These are phyloP conservation scores for Otocyon megalotis DNA, from an alignment of 2,113 vertebrate genomes.

Conservation along the genomic window DNA sequence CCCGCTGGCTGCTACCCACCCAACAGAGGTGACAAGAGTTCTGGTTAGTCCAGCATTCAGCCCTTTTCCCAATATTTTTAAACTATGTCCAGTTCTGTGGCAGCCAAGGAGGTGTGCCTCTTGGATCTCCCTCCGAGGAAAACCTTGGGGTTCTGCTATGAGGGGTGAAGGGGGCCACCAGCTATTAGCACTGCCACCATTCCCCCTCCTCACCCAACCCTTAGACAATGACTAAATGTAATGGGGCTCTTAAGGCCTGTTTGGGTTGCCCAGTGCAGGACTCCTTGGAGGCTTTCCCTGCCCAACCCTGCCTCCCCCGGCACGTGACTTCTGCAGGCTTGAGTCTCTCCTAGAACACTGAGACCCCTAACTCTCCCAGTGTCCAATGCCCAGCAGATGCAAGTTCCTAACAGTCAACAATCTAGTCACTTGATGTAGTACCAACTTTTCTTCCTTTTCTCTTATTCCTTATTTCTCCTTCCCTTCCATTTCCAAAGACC, in stretches of 20 bases:
- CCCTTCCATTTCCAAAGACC: background rate
- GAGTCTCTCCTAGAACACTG: background rate
- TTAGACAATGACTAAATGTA: background rate
- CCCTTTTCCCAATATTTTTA: background rate
- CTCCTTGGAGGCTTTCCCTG: background rate
- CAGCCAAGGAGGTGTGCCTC: background rate
- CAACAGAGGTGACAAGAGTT: background rate
- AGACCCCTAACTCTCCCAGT: background rate
- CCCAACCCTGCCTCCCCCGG: background rate
- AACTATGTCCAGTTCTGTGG: background rate
- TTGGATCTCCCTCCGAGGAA: background rate
- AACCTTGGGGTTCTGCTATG: background rate
- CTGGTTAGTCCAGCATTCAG: background rate
- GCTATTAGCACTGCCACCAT: background rate
- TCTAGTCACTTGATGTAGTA: background rate
- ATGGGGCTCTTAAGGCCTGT: background rate
- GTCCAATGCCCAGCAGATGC: background rate
- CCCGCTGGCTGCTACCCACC: fast-evolving
- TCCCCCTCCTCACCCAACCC: background rate
- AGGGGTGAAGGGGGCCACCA: background rate
- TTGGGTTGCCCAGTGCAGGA: background rate
- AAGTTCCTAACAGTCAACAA: background rate
- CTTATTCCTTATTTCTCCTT: background rate
- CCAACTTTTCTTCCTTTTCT: background rate
- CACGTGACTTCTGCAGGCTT: background rate